Conservation (phyloP, 2,888 invertebrate genomes). For the Merodon equestris region DNA sequence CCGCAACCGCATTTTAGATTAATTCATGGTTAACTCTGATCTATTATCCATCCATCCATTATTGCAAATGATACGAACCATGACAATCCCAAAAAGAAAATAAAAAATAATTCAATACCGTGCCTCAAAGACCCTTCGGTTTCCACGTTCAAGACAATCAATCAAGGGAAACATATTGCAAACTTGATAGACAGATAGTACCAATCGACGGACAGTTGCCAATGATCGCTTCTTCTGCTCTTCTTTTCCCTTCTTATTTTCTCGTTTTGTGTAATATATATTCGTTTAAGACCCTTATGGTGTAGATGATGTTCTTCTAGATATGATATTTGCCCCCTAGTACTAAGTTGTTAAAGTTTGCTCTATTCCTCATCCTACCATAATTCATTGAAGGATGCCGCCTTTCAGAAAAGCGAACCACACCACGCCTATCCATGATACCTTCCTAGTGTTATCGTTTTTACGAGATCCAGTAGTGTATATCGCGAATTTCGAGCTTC, state of each 20-base stretch:
- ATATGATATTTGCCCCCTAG: slow-evolving; percentile 50
- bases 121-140: too few species aligned
- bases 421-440: too few species aligned
- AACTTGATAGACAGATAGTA: too few species aligned
- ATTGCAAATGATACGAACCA: too few species aligned
- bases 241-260: not conserved
- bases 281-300: slow-evolving; percentile 30
- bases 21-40: too few species aligned
- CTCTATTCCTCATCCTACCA: slow-evolving; percentile 51
- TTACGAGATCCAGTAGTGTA: slow-evolving; percentile 44
- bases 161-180: not conserved
- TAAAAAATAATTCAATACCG: too few species aligned
- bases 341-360: slow-evolving; percentile 66
- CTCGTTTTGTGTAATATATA: slow-evolving; percentile 32
- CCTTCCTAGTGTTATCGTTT: slow-evolving; percentile 21
- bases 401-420: slow-evolving; percentile 1
- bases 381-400: slow-evolving; percentile 33
- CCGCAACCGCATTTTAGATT: slow-evolving; percentile 17
- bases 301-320: slow-evolving; percentile 53
- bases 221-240: not conserved
- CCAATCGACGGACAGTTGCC: too few species aligned
- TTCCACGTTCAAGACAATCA: slow-evolving; percentile 1
- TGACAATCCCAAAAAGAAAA: too few species aligned
- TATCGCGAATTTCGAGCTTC: slow-evolving; percentile 49
- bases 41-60: too few species aligned